These are phyloP conservation scores for Orius laevigatus DNA, from an alignment of 1,140 invertebrate genomes.

Conservation along the genomic window DNA sequence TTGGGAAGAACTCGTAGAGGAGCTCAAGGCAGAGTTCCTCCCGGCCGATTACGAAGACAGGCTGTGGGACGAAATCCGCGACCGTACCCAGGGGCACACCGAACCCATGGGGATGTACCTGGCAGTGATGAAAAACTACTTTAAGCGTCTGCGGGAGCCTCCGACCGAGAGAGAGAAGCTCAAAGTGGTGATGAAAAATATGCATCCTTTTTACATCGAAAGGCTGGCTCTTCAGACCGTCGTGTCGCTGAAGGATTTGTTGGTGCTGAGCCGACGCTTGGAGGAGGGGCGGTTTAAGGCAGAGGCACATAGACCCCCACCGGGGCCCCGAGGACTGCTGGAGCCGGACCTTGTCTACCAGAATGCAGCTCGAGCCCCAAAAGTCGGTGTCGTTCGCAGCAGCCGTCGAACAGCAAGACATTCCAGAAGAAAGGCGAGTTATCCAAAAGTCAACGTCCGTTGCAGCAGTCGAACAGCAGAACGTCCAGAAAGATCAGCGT, in stretches of 20 bases:
- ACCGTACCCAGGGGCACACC: slow-evolving; percentile 20
- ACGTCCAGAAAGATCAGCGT: too few species aligned
- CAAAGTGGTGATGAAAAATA: slow-evolving; percentile 22
- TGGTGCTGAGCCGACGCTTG: not conserved
- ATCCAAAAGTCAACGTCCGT: too few species aligned
- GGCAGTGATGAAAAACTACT: slow-evolving; percentile 23
- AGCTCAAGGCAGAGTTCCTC: not conserved
- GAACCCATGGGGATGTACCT: slow-evolving; percentile 22
- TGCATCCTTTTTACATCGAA: slow-evolving; percentile 22
- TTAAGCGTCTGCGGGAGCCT: slow-evolving; percentile 20
- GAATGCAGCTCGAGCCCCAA: too few species aligned
- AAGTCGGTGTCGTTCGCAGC: too few species aligned
- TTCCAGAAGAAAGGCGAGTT: too few species aligned
- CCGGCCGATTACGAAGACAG: slow-evolving; percentile 21
- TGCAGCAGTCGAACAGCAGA: too few species aligned
- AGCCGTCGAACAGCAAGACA: too few species aligned
- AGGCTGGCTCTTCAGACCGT: not conserved
- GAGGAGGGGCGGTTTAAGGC: not conserved
- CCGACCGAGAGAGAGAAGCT: slow-evolving; percentile 20
- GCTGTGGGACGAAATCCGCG: slow-evolving; percentile 22
- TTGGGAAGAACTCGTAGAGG: not conserved
- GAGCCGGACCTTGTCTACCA: slow-evolving; percentile 7
- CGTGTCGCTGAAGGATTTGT: not conserved
- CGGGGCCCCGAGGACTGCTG: not conserved
- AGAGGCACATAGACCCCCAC: not conserved